Conservation (phyloP, 2,113 vertebrate species). For the Psittacula cyanocephala region DNA sequence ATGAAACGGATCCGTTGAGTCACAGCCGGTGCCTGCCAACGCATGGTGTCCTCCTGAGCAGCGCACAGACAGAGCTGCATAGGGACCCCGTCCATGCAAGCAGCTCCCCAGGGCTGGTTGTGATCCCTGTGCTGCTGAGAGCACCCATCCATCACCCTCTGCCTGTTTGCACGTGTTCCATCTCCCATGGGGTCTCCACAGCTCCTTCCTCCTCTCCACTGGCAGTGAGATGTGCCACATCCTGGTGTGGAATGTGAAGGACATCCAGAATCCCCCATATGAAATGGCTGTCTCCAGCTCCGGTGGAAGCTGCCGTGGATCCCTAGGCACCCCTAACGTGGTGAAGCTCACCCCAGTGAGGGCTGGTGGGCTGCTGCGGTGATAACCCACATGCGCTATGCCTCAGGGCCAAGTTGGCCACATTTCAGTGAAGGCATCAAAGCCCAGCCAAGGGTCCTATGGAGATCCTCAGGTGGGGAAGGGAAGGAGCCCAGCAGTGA, state of each 20-base stretch:
- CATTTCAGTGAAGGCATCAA: background rate
- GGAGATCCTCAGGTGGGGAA: background rate
- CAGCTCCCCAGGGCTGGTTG: background rate
- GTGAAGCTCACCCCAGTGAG: background rate
- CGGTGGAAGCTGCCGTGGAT: background rate
- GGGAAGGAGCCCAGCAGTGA: background rate
- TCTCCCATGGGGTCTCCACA: rapidly evolving
- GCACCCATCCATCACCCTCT: background rate
- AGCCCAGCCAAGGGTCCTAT: background rate
- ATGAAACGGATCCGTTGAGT: background rate
- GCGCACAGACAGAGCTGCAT: background rate
- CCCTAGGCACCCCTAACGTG: background rate
- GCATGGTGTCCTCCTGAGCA: rapidly evolving
- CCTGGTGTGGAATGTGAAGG: background rate
- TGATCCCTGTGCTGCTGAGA: background rate
- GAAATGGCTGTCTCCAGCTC: background rate
- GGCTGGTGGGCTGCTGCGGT: background rate
- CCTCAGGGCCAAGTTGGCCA: background rate
- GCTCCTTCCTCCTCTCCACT: background rate
- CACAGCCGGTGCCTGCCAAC: background rate
- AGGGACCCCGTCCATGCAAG: background rate
- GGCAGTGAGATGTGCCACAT: background rate
- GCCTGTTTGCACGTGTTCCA: background rate
- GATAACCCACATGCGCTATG: background rate
- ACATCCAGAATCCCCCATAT: background rate